Evolutionary conservation across 2,888 invertebrate species (phyloP).

Genomic region (Himalopsyche anomala): DNA sequence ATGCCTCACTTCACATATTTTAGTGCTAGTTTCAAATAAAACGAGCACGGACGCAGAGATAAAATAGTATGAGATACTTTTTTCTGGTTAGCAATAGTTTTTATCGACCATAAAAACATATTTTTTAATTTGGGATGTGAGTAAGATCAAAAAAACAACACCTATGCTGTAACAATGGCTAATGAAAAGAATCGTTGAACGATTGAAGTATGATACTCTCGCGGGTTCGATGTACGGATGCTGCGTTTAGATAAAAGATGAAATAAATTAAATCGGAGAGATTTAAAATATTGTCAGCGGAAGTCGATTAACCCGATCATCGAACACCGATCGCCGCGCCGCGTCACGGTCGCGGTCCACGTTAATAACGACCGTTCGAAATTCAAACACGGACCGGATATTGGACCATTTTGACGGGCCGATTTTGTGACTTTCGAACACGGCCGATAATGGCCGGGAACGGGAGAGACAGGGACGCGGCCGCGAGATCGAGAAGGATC

Average conservation of each 20-base stretch:
- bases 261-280: constrained; percentile 1
- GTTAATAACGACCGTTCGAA: constrained; percentile 42
- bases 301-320: constrained; percentile 39
- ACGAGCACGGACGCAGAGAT: too few relatives aligned
- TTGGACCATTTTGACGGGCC: constrained; percentile 60
- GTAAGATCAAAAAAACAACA: too few relatives aligned
- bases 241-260: not conserved
- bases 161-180: too few relatives aligned
- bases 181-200: too few relatives aligned
- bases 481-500: constrained; percentile 54
- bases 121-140: too few relatives aligned
- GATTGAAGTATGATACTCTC: too few relatives aligned
- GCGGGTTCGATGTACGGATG: constrained; percentile 5
- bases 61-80: too few relatives aligned
- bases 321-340: constrained; percentile 38
- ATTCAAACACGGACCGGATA: constrained; percentile 60
- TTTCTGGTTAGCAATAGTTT: too few relatives aligned
- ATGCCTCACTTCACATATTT: too few relatives aligned
- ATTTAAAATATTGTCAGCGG: constrained; percentile 42
- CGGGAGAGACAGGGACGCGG: constrained; percentile 57
- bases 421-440: constrained; percentile 54
- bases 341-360: constrained; percentile 30
- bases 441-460: constrained; percentile 56
- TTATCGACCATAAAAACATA: too few relatives aligned
- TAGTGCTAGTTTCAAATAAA: too few relatives aligned